Conservation (phyloP, 2,797 vertebrate species). For the Emys orbicularis region DNA sequence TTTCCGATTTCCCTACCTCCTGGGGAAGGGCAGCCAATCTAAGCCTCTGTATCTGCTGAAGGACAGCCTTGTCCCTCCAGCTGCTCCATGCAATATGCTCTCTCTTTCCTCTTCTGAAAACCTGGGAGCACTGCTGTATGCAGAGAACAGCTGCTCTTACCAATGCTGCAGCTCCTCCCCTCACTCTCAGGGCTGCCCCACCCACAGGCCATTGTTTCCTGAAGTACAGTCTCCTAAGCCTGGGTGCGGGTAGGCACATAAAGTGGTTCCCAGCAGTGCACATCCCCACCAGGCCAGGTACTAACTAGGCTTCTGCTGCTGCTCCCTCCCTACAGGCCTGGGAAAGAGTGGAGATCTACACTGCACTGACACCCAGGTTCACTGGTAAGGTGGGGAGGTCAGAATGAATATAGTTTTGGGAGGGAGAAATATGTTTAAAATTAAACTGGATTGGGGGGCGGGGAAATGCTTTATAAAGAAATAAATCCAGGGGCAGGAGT, state of each 20-base stretch:
- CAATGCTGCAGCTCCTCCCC: not conserved
- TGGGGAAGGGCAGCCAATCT: not conserved
- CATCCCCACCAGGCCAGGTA: not conserved
- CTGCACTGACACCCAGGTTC: not conserved
- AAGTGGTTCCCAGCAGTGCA: not conserved
- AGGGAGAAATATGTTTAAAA: not conserved
- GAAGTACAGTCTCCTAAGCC: not conserved
- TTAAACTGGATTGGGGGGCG: not conserved
- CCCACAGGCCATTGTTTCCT: not conserved
- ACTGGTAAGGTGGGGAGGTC: not conserved
- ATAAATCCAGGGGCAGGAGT: not conserved
- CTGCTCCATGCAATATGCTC: not conserved
- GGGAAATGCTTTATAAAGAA: not conserved
- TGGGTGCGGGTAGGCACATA: not conserved
- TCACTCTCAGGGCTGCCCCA: not conserved
- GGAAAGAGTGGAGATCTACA: not conserved
- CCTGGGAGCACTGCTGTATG: not conserved
- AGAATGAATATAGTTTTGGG: not conserved
- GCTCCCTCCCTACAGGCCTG: not conserved
- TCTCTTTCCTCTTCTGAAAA: not conserved
- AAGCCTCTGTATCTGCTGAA: not conserved
- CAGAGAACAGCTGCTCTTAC: not conserved
- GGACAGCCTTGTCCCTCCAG: not conserved
- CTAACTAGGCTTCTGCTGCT: not conserved
- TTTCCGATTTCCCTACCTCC: not conserved